phyloP scores from a whole-genome alignment of 2,113 vertebrate species.

The Arenaria interpres region DNA sequence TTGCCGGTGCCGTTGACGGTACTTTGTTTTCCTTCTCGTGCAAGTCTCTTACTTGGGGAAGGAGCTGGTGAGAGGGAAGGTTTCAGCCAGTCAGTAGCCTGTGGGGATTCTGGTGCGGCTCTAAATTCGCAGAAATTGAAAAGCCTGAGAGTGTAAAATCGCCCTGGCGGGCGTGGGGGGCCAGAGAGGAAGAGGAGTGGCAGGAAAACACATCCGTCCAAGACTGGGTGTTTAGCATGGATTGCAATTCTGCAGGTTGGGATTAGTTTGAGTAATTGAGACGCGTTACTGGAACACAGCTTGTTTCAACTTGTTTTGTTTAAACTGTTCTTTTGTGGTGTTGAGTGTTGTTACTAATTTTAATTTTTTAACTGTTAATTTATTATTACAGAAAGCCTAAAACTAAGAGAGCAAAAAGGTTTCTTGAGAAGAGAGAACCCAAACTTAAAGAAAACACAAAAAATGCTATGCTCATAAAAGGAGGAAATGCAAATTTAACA shows the following conservation, averaged over 20 bases:
- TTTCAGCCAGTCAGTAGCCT: neutral
- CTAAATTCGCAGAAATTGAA: neutral
- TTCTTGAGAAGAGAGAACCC: slow-evolving; percentile 87
- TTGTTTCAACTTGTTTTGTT: neutral
- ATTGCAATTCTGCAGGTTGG: neutral
- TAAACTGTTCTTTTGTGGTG: neutral
- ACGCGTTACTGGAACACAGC: neutral
- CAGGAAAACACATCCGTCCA: neutral
- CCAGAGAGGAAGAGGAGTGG: neutral
- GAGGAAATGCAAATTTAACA: slow-evolving; percentile 86
- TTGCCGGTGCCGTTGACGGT: rapidly evolving
- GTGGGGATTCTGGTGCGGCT: neutral
- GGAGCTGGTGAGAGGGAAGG: neutral
- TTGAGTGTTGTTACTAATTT: neutral
- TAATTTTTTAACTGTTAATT: slow-evolving; percentile 10
- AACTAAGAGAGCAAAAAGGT: slow-evolving; percentile 91
- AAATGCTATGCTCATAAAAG: slow-evolving; percentile 92
- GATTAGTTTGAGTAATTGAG: neutral
- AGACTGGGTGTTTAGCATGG: neutral
- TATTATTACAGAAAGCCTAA: slow-evolving; percentile 86
- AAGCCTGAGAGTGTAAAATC: neutral
- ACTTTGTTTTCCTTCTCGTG: neutral
- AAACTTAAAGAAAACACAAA: slow-evolving; percentile 90
- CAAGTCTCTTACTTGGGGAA: neutral
- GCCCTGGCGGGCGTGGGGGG: neutral